Evolutionary conservation across 2,797 vertebrate species (phyloP).

Genomic region (Gymnothorax javanicus): DNA sequence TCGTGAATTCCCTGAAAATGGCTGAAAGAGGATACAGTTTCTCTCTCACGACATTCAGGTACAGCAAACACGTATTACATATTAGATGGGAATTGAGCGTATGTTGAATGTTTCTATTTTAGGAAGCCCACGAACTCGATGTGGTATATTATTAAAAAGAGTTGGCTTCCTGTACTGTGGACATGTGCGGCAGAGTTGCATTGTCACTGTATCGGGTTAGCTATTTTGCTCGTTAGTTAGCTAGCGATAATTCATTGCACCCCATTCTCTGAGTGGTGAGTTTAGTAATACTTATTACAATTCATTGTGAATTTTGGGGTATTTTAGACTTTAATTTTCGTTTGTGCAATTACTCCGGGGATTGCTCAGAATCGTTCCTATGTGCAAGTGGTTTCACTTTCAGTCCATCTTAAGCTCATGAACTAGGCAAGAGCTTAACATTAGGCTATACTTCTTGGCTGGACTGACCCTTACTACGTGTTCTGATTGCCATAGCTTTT

Average conservation of each 20-base stretch:
- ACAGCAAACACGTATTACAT: neutral
- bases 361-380: neutral
- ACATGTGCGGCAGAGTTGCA: slow-evolving; percentile 16
- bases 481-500: neutral
- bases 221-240: neutral
- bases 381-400: neutral
- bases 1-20: slow-evolving; percentile 58
- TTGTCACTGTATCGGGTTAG: slow-evolving; percentile 26
- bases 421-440: neutral
- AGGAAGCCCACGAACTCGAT: neutral
- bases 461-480: too few relatives aligned
- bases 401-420: neutral
- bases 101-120: neutral
- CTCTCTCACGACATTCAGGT: slow-evolving; percentile 81
- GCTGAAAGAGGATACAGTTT: slow-evolving; percentile 80
- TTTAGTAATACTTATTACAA: neutral
- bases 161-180: too few relatives aligned
- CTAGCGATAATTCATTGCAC: neutral
- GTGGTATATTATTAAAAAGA: neutral
- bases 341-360: neutral
- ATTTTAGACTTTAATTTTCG: neutral
- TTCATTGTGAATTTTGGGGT: neutral
- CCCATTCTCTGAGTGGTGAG: neutral
- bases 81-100: neutral
- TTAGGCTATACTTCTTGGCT: too few relatives aligned